These are phyloP conservation scores for Phasia obesa DNA, from an alignment of 2,888 invertebrate genomes.

Conservation along the genomic window DNA sequence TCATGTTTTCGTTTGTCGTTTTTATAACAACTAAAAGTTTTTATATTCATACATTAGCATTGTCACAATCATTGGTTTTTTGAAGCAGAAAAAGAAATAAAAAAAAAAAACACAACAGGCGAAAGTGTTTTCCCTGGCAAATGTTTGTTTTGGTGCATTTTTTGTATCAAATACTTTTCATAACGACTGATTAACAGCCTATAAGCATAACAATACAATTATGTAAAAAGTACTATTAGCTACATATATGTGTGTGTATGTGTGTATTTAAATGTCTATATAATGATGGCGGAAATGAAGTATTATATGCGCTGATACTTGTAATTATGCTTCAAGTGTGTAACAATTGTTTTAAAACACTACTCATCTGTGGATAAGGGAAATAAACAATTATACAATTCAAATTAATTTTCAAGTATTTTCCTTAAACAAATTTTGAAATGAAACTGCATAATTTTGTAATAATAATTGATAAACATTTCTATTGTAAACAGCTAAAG, in stretches of 20 bases:
- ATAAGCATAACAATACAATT: no score
- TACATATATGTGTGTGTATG: background rate
- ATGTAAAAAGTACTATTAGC: background rate
- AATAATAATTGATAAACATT: conserved; percentile 22
- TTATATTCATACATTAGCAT: conserved; percentile 44
- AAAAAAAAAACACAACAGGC: conserved; percentile 74
- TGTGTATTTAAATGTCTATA: background rate
- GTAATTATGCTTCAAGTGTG: conserved; percentile 29
- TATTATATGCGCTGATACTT: conserved; percentile 26
- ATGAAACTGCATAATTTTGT: background rate
- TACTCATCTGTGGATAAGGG: conserved; percentile 49
- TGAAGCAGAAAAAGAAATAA: conserved; percentile 53
- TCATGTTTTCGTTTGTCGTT: conserved; percentile 36
- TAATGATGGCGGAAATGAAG: conserved; percentile 79
- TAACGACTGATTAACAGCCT: background rate
- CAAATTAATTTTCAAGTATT: conserved; percentile 62
- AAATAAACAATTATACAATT: conserved; percentile 54
- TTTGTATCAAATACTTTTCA: conserved; percentile 45
- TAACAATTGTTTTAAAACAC: conserved; percentile 47
- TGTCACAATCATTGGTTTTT: conserved; percentile 64
- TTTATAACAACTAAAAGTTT: conserved; percentile 26
- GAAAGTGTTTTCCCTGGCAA: conserved; percentile 65
- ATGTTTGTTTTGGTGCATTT: conserved; percentile 57
- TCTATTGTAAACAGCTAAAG: background rate
- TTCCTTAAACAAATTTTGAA: conserved; percentile 27